Conservation (phyloP, 1,140 invertebrate genomes). For the Phenacoccus solenopsis region DNA sequence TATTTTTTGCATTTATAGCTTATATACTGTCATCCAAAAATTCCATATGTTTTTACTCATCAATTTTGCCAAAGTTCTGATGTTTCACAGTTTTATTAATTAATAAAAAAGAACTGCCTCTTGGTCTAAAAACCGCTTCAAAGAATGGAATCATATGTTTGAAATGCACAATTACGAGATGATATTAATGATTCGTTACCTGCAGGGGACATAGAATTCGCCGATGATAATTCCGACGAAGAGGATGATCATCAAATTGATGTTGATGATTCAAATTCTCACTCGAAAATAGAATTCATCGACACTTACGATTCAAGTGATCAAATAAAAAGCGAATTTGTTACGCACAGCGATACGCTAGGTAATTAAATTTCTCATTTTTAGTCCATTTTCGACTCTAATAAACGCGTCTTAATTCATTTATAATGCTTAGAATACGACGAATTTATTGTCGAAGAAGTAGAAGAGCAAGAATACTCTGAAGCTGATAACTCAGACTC, state of each 20-base stretch:
- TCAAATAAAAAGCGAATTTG: too few species aligned
- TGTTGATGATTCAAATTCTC: neutral
- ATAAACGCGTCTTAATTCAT: too few species aligned
- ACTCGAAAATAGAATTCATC: neutral
- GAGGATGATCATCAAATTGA: neutral
- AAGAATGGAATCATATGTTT: too few species aligned
- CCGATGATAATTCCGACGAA: neutral
- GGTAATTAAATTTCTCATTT: neutral
- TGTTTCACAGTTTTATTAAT: too few species aligned
- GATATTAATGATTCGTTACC: neutral
- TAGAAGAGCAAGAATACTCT: neutral
- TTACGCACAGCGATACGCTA: too few species aligned
- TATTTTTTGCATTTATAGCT: too few species aligned
- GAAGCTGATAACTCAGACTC: neutral
- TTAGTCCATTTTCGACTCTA: neutral
- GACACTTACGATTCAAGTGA: neutral
- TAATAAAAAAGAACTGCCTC: too few species aligned
- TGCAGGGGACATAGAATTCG: neutral
- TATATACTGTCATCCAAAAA: too few species aligned
- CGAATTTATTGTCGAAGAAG: conserved; percentile 7
- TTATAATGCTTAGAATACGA: neutral
- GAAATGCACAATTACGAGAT: too few species aligned
- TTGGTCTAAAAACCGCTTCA: too few species aligned
- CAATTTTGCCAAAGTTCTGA: too few species aligned
- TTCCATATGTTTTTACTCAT: too few species aligned